phyloP scores from a whole-genome alignment of 2,888 invertebrate species.

The Ornithoptera alexandrae region DNA sequence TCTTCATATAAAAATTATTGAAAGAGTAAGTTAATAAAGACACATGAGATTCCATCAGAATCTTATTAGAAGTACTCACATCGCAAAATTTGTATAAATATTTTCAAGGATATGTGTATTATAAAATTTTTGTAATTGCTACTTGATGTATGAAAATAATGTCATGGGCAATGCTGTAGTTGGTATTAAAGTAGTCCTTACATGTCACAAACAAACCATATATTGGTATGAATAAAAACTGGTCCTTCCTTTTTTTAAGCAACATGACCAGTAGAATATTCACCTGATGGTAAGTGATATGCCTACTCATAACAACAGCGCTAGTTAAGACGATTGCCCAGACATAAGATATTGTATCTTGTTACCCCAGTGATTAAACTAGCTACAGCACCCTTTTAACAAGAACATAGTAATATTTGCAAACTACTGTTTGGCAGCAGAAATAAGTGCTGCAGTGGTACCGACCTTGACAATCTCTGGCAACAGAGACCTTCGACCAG shows the following conservation, averaged over 20 bases:
- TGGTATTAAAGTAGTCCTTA: slow-evolving; percentile 57
- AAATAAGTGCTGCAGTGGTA: too few species aligned
- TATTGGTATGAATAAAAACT: slow-evolving; percentile 56
- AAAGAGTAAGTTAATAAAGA: slow-evolving; percentile 57
- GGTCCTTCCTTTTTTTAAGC: slow-evolving; percentile 48
- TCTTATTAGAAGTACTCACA: slow-evolving; percentile 51
- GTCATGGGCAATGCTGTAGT: slow-evolving; percentile 61
- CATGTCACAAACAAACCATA: slow-evolving; percentile 62
- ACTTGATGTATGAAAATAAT: slow-evolving; percentile 56
- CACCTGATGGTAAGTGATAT: too few species aligned
- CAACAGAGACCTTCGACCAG: slow-evolving; percentile 34
- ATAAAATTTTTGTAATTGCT: slow-evolving; percentile 48
- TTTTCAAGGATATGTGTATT: slow-evolving; percentile 46
- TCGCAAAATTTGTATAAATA: slow-evolving; percentile 66
- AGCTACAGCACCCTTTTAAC: too few species aligned
- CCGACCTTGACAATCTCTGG: too few species aligned
- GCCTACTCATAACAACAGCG: too few species aligned
- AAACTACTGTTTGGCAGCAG: too few species aligned
- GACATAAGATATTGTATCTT: too few species aligned
- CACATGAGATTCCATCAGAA: slow-evolving; percentile 52
- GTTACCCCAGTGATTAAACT: too few species aligned
- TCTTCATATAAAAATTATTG: slow-evolving; percentile 58
- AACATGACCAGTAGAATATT: too few species aligned
- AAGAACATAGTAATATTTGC: too few species aligned
- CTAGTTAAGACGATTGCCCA: too few species aligned